These are phyloP conservation scores for Prinia subflava DNA, from an alignment of 2,113 vertebrate species.

Conservation along the genomic window DNA sequence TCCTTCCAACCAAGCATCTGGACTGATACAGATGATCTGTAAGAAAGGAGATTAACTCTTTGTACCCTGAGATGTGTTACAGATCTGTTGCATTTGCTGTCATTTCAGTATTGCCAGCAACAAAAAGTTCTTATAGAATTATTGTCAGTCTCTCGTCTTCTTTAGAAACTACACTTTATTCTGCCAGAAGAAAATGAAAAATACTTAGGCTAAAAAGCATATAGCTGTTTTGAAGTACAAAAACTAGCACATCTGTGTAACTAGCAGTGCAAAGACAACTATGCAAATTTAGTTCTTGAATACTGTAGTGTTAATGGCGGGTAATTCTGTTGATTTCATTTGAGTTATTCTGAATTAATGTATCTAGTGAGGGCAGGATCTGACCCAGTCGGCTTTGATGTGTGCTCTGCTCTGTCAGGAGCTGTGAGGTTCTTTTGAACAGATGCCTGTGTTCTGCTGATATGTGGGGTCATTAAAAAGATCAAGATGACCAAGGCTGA, in stretches of 20 bases:
- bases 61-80: neutral
- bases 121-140: neutral
- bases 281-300: neutral
- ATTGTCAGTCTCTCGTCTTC: neutral
- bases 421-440: constrained; percentile 56
- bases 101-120: neutral
- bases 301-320: neutral
- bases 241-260: neutral
- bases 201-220: neutral
- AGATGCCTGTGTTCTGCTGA: constrained; percentile 49
- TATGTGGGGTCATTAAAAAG: constrained; percentile 42
- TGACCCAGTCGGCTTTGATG: constrained; percentile 47
- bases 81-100: constrained; percentile 12
- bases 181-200: neutral
- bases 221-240: neutral
- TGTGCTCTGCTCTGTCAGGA: constrained; percentile 54
- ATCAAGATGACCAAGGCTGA: constrained; percentile 64
- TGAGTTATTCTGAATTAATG: constrained; percentile 24
- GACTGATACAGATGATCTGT: constrained; percentile 44
- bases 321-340: constrained; percentile 40
- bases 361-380: neutral
- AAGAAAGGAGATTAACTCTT: constrained; percentile 51
- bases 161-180: neutral
- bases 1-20: constrained; percentile 53
- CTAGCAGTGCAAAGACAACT: neutral